Evolutionary conservation across 1,140 invertebrate genomes (phyloP), one percentile per base, ranked within the genome.

Genomic region (Sinella curviseta): DNA sequence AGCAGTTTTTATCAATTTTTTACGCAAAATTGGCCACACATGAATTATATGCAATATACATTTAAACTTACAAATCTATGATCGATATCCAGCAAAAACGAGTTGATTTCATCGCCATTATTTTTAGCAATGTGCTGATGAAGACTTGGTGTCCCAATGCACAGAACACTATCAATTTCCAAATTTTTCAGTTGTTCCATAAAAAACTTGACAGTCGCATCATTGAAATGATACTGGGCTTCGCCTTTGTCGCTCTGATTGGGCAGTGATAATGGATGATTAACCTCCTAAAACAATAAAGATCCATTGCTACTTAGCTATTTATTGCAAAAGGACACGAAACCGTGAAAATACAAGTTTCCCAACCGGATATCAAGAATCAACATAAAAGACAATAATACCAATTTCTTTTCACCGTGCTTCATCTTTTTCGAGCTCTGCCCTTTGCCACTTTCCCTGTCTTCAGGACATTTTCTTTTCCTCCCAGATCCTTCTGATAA

Each of bases 151-250:
- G 74, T 75, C 39, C 74, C 74, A 30, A 75, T 26, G 24, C 74
- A 75, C 14, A 75, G 34, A 24, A 75, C 28, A 54, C 39, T 75
- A 26, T 36, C 34, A 14, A 75, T n/a, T 28, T 30, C 26, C 26
- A 75, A 26, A 3, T 48, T 54, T 4, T 26, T 4, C 3, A 75
- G 31, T 30, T 48, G 39, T n/a, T 20, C 28, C 17, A 75, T 39
- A 35, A 75, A 75, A 30, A 75, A 75, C 4, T 75, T 1, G 24
- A 48, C 36, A 20, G 74, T 75, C 28, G 36, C 14, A 8, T 4
- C 20, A 26, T 26, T 75, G 28, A 75, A 75, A 30, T 75, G 74
- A 26, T 75, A 75, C 39, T 75, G 74, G 2, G 74, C 74, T 54
- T 75, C 34, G 1, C 74, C 74, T 54, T 48, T 75, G 28, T 75